Percentiles rank a stretch among this genome's conserved stretches.
Evolutionary conservation across 2,113 vertebrate genomes (phyloP).

Genomic region (Rutilus rutilus): DNA sequence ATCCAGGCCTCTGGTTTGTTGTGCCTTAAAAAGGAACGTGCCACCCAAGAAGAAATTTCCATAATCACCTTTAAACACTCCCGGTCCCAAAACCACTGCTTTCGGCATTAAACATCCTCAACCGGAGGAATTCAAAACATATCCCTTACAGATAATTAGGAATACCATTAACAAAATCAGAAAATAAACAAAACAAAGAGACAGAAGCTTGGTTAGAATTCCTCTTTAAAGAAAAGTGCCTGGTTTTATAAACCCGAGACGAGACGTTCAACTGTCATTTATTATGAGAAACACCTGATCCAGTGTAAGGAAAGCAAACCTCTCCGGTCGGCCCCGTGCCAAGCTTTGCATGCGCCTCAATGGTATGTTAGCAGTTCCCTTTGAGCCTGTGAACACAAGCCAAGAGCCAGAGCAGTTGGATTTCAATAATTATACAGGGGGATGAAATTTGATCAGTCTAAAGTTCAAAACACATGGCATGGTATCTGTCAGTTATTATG

Average conservation of each 20-base stretch:
- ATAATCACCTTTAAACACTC: conserved; percentile 39
- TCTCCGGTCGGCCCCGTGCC: conserved; percentile 34
- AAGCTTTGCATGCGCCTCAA: conserved; percentile 41
- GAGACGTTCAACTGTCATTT: conserved; percentile 21
- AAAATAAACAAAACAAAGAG: conserved; percentile 34
- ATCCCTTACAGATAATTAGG: conserved; percentile 17
- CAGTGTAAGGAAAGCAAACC: conserved; percentile 23
- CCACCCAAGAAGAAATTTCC: conserved; percentile 39
- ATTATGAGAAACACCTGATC: conserved; percentile 54
- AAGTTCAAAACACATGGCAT: conserved; percentile 51
- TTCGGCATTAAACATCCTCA: conserved; percentile 24
- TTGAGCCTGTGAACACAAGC: conserved; percentile 58
- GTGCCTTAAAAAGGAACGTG: conserved; percentile 26
- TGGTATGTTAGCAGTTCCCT: conserved; percentile 36
- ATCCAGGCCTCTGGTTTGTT: conserved; percentile 8
- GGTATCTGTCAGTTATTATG: conserved; percentile 53
- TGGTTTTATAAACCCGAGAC: conserved; percentile 35
- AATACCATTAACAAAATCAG: conserved; percentile 15
- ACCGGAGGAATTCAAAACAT: conserved; percentile 14
- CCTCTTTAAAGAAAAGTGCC: conserved; percentile 33
- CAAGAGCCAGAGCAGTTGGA: conserved; percentile 37
- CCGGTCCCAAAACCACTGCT: conserved; percentile 15
- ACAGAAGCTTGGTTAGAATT: conserved; percentile 24
- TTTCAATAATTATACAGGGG: conserved; percentile 54
- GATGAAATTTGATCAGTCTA: conserved; percentile 58